phyloP scores from a whole-genome alignment of 2,113 vertebrate genomes.

The Pongo pygmaeus region DNA sequence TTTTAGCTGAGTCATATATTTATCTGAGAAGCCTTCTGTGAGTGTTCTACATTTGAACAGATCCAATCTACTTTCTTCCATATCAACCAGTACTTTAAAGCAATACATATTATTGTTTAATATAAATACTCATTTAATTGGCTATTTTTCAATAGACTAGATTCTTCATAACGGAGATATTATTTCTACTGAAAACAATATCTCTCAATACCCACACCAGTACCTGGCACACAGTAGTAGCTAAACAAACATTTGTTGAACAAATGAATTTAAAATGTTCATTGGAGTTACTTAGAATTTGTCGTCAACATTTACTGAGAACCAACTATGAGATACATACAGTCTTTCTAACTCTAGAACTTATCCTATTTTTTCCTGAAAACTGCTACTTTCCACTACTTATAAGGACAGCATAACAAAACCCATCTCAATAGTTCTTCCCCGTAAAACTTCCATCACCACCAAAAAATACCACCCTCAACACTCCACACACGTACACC shows the following conservation, averaged over 20 bases:
- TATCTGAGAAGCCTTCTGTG: neutral
- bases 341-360: neutral
- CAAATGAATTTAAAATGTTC: neutral
- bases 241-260: constrained; percentile 10
- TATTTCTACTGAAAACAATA: neutral
- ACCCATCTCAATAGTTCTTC: neutral
- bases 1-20: neutral
- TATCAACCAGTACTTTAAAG: neutral
- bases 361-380: neutral
- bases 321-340: neutral
- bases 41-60: neutral
- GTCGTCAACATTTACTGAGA: constrained; percentile 9
- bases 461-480: neutral
- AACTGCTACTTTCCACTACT: neutral
- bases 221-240: neutral
- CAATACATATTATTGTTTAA: neutral
- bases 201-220: neutral
- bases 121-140: neutral
- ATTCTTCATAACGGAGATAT: neutral
- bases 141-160: neutral
- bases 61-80: neutral
- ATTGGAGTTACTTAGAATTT: neutral
- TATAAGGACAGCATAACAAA: neutral
- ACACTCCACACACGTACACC: neutral
- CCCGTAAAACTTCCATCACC: neutral